Evolutionary conservation across 2,113 vertebrate genomes (phyloP).

Genomic region (Cacatua alba): DNA sequence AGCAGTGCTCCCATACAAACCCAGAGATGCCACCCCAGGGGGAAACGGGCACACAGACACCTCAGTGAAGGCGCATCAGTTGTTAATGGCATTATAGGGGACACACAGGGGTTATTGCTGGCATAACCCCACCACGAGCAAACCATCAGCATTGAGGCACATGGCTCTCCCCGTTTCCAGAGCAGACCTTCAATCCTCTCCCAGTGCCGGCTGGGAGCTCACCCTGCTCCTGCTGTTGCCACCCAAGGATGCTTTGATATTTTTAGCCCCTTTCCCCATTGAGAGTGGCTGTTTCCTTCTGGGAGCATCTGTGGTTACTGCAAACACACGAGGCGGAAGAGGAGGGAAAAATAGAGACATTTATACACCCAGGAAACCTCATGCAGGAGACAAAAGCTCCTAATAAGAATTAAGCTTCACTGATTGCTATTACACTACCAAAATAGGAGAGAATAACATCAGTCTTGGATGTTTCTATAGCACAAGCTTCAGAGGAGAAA

Average conservation of each 20-base stretch:
- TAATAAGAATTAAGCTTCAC: background rate
- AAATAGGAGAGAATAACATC: background rate
- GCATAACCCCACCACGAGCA: background rate
- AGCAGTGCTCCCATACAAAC: no score
- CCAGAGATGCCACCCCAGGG: no score
- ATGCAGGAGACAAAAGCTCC: background rate
- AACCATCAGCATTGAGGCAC: background rate
- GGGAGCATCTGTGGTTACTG: slow-evolving; percentile 12
- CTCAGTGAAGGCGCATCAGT: background rate
- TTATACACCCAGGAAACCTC: background rate
- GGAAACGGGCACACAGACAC: no score
- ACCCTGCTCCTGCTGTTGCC: background rate
- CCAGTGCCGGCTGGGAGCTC: background rate
- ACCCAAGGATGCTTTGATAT: background rate
- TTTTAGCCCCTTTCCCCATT: slow-evolving; percentile 17
- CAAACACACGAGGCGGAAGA: background rate
- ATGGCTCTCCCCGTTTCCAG: background rate
- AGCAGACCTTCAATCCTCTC: background rate
- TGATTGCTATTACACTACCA: background rate
- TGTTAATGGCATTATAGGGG: background rate
- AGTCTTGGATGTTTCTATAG: background rate
- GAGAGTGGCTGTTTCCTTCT: background rate
- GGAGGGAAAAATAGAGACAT: background rate
- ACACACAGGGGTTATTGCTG: background rate
- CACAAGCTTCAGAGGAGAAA: background rate